Evolutionary conservation across 2,888 invertebrate genomes (phyloP), one percentile per base, ranked within the genome.

Genomic region (Tenthredo scrophulariae): DNA sequence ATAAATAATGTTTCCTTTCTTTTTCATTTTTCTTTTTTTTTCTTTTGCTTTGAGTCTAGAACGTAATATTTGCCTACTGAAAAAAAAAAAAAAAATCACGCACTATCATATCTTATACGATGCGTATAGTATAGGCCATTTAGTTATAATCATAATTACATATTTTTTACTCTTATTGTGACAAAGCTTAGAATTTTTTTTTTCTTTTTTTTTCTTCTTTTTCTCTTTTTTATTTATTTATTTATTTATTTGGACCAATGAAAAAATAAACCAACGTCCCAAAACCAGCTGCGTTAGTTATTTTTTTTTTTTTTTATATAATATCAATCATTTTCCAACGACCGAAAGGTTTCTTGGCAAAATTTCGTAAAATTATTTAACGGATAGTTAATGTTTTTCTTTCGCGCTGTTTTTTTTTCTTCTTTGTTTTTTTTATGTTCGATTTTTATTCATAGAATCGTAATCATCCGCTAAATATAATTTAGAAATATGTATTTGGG

Each of bases 261-360:
- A 75, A 75, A 75, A 75, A 75, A 75, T 75, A 75, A 75, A 75
- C 46, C 46, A 40, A 22, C 75, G 75, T 75, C 75, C 75, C 75
- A 75, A 75, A 75, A 22, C 22, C 75, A 46, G 22, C 26, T 75
- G 9, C 18, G n/a, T 40, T n/a, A 40, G 1, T 72, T 7, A 43
- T 37, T 72, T 18, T 33, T 40, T 72, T 33, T 37, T 7, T 62
- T 62, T 26, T 1, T 26, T 74, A 37, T 72, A 37, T 43, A n/a
- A n/a, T n/a, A n/a, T 37, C 40, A 67, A 15, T 67, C 33, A 67
- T 67, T 67, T 67, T 67, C 3, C 33, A 29, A 37, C 15, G 33
- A 7, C 6, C 6, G 15, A 37, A 67, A 18, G 22, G n/a, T 58
- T 58, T 22, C 22, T 58, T 70, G n/a, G 18, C n/a, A n/a, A 33